Evolutionary conservation across 2,797 vertebrate genomes (phyloP).

Genomic region (Tolypeutes matacus): DNA sequence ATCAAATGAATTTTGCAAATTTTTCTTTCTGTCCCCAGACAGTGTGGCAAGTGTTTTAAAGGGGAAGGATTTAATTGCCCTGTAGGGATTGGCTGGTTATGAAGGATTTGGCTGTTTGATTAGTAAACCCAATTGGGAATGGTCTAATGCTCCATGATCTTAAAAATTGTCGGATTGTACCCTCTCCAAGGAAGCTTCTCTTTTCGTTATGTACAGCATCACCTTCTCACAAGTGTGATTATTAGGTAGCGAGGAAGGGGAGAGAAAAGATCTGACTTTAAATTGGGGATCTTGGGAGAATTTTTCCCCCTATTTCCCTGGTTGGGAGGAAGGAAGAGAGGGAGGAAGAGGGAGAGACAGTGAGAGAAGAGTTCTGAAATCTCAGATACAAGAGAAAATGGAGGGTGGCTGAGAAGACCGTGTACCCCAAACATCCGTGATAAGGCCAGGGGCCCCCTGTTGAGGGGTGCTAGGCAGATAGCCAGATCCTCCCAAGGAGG

Average conservation of each 20-base stretch:
- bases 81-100: conserved; percentile 99
- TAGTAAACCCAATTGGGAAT: conserved; percentile 99
- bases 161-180: conserved; percentile 99
- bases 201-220: conserved; percentile 90
- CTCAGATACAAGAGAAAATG: background rate
- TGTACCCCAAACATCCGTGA: no score
- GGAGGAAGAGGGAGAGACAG: background rate
- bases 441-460: background rate
- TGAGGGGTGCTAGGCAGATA: background rate
- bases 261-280: conserved; percentile 50
- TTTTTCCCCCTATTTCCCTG: background rate
- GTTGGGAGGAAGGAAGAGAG: conserved; percentile 13
- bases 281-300: conserved; percentile 79
- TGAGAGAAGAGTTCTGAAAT: background rate
- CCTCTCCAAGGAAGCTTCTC: conserved; percentile 93
- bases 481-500: background rate
- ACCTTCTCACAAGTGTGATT: conserved; percentile 95
- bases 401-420: background rate
- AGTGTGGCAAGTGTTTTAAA: conserved; percentile 99
- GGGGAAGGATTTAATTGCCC: conserved; percentile 99
- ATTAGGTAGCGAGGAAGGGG: conserved; percentile 78
- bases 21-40: conserved; percentile 96
- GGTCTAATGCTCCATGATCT: conserved; percentile 99
- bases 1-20: conserved; percentile 97
- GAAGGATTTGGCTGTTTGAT: conserved; percentile 99